phyloP scores from a whole-genome alignment of 2,888 invertebrate species.

The Halictus quadricinctus region DNA sequence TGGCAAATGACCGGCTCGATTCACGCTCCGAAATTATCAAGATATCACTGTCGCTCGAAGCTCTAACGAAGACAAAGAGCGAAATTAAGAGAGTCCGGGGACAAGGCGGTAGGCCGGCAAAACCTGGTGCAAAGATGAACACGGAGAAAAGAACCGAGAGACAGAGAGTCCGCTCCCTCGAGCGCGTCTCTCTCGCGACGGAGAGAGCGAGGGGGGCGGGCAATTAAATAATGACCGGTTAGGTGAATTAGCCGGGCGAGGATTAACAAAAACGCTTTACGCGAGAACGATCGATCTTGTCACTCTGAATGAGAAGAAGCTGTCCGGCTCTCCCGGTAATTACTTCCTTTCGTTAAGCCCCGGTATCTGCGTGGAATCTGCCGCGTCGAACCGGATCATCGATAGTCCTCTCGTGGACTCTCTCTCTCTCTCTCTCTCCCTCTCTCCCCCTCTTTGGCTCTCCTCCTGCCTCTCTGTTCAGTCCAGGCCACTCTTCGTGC shows the following conservation, averaged over 20 bases:
- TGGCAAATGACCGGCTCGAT: neutral
- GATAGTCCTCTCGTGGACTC: slow-evolving; percentile 23
- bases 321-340: slow-evolving; percentile 37
- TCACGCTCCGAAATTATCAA: slow-evolving; percentile 5
- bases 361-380: slow-evolving; percentile 36
- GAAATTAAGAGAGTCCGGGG: neutral
- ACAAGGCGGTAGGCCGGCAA: neutral
- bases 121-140: neutral
- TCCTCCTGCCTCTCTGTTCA: slow-evolving; percentile 30
- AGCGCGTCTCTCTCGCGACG: neutral
- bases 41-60: slow-evolving; percentile 9
- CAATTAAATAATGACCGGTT: slow-evolving; percentile 35
- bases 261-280: slow-evolving; percentile 29
- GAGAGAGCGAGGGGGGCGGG: neutral
- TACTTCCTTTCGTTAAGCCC: slow-evolving; percentile 54
- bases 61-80: slow-evolving; percentile 14
- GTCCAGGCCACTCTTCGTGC: slow-evolving; percentile 41
- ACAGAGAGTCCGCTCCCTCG: neutral
- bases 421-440: neutral
- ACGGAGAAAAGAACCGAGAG: neutral
- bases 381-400: slow-evolving; percentile 24
- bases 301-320: slow-evolving; percentile 21
- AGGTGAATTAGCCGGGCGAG: slow-evolving; percentile 24
- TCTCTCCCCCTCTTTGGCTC: neutral
- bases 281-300: slow-evolving; percentile 42